These are phyloP conservation scores for Penelope pileata DNA, from an alignment of 2,113 vertebrate species.

Conservation along the genomic window DNA sequence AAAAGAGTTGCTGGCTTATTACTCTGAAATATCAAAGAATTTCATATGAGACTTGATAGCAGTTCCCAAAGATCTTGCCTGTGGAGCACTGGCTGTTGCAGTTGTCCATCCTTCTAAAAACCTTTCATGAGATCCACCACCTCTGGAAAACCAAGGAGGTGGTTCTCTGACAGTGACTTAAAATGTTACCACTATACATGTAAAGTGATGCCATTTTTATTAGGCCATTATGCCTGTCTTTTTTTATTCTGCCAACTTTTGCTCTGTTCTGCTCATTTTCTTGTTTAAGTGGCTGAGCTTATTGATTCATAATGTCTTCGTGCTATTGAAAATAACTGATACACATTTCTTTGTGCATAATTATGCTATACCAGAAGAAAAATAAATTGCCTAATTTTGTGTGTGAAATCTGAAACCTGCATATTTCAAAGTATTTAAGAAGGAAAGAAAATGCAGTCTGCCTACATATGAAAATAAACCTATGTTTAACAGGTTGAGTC, in stretches of 20 bases:
- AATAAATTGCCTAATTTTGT: not conserved
- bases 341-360: not conserved
- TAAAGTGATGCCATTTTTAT: not conserved
- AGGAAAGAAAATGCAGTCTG: not conserved
- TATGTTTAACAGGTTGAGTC: not conserved
- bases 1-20: not conserved
- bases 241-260: not conserved
- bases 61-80: not conserved
- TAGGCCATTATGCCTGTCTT: not conserved
- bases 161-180: not conserved
- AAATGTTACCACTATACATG: not conserved
- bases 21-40: not conserved
- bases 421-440: not conserved
- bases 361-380: not conserved
- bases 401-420: not conserved
- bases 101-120: not conserved
- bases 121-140: not conserved
- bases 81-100: not conserved
- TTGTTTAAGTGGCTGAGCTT: not conserved
- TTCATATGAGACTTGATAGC: not conserved
- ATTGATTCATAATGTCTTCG: not conserved
- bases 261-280: not conserved
- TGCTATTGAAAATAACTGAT: not conserved
- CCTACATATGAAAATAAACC: not conserved
- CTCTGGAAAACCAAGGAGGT: not conserved